A percentile compares a stretch with the other conserved stretches of the same genome.
Evolutionary conservation across 2,888 invertebrate genomes (phyloP).

Genomic region (Dasysyrphus albostriatus): DNA sequence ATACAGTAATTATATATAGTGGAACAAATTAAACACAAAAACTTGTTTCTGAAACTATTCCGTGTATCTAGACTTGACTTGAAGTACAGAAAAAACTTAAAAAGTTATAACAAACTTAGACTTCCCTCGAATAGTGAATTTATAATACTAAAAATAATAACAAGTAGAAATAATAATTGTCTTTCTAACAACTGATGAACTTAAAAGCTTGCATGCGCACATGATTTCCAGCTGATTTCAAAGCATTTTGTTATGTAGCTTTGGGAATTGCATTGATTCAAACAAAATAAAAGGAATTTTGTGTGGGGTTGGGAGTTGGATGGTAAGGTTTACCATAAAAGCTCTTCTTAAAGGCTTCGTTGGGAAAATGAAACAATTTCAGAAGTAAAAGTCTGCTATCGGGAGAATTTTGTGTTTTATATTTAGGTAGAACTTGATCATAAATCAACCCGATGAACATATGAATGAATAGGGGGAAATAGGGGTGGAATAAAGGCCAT

Average conservation of each 20-base stretch:
- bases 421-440: conserved; percentile 9
- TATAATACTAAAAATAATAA: conserved; percentile 44
- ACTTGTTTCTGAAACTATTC: not conserved
- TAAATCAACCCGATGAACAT: conserved; percentile 13
- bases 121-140: conserved; percentile 29
- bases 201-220: conserved; percentile 47
- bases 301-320: not conserved
- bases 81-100: not conserved
- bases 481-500: not conserved
- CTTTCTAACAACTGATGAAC: conserved; percentile 16
- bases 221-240: conserved; percentile 43
- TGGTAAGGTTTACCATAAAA: not conserved
- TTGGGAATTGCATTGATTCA: conserved; percentile 12
- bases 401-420: not conserved
- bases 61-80: not conserved
- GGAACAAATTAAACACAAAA: not conserved
- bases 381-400: not conserved
- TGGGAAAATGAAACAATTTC: conserved; percentile 1
- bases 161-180: conserved; percentile 15
- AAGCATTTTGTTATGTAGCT: not conserved
- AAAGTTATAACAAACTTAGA: not conserved
- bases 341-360: not conserved
- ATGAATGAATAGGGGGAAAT: conserved; percentile 2
- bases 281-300: not conserved
- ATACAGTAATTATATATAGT: not conserved